phyloP scores from a whole-genome alignment of 2,113 vertebrate genomes.

The Chlamydotis undulata region DNA sequence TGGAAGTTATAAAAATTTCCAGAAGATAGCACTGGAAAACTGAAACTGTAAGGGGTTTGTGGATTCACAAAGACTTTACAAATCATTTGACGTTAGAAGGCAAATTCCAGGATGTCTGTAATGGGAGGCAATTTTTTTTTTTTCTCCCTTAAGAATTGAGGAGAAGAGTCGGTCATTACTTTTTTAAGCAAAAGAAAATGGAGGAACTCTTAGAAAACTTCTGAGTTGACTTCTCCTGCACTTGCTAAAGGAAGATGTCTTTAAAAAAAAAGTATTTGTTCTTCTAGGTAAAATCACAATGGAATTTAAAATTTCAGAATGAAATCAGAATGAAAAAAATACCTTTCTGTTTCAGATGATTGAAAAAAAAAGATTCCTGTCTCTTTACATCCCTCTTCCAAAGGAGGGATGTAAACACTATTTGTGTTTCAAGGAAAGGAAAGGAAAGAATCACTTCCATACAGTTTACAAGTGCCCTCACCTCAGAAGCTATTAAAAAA shows the following conservation, averaged over 20 bases:
- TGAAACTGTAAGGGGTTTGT: not conserved
- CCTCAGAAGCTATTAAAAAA: not conserved
- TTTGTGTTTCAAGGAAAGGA: not conserved
- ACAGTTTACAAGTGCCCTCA: not conserved
- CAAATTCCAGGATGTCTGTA: not conserved
- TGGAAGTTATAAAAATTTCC: not conserved
- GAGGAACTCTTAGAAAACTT: not conserved
- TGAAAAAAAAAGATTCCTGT: not conserved
- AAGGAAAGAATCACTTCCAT: not conserved
- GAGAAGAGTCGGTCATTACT: not conserved
- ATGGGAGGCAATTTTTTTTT: not conserved
- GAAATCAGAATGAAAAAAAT: not conserved
- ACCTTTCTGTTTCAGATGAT: not conserved
- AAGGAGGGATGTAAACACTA: not conserved
- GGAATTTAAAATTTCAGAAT: not conserved
- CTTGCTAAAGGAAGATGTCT: not conserved
- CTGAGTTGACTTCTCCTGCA: not conserved
- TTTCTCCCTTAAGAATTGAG: not conserved
- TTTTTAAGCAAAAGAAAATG: not conserved
- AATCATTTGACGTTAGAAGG: rapidly evolving
- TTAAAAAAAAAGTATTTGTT: rapidly evolving
- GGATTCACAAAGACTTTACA: not conserved
- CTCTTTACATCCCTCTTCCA: not conserved
- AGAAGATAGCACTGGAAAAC: not conserved
- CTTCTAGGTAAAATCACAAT: not conserved